Evolutionary conservation across 2,113 vertebrate species (phyloP).

Genomic region (Haemorhous mexicanus): DNA sequence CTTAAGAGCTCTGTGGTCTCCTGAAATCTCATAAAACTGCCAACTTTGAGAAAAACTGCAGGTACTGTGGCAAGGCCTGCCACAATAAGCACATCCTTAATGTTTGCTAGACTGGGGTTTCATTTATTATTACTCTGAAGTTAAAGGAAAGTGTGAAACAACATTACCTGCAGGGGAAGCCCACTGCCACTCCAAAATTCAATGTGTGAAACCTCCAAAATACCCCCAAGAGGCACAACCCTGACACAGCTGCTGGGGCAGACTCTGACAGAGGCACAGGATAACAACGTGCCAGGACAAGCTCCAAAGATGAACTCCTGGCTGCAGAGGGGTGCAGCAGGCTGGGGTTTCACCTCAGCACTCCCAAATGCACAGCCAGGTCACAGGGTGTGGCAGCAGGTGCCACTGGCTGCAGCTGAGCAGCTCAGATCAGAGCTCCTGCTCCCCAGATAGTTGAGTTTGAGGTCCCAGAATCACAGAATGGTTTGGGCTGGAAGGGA

Average conservation of each 20-base stretch:
- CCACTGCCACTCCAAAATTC: rapidly evolving
- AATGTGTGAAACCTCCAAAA: not conserved
- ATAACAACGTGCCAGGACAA: not conserved
- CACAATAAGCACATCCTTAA: not conserved
- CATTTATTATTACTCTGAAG: not conserved
- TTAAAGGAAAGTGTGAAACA: not conserved
- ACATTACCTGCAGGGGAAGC: not conserved
- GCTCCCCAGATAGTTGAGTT: not conserved
- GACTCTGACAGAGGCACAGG: not conserved
- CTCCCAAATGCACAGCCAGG: not conserved
- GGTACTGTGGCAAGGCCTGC: not conserved
- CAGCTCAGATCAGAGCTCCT: not conserved
- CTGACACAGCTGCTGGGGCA: not conserved
- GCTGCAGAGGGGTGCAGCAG: rapidly evolving
- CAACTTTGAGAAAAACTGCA: not conserved
- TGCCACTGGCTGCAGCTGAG: rapidly evolving
- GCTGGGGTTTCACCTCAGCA: not conserved
- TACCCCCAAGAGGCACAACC: not conserved
- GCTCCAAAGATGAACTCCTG: not conserved
- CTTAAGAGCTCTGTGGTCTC: not conserved
- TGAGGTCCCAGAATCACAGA: not conserved
- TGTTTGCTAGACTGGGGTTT: not conserved
- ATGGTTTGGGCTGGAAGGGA: not conserved
- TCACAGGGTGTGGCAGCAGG: not conserved
- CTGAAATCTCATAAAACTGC: not conserved